phyloP scores from a whole-genome alignment of 1,140 invertebrate species.

The Wasmannia auropunctata region DNA sequence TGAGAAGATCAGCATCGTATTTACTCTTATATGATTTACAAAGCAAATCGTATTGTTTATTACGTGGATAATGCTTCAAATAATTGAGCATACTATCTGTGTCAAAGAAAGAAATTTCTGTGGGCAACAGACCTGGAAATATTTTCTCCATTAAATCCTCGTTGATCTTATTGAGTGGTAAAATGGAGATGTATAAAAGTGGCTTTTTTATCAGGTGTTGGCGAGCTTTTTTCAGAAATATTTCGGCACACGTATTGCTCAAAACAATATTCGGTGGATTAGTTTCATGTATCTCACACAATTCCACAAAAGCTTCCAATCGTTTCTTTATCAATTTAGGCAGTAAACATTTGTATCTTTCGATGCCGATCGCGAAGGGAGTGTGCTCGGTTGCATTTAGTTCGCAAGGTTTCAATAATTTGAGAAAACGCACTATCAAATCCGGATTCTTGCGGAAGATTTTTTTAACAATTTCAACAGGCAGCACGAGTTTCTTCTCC shows the following conservation, averaged over 20 bases:
- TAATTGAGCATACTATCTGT: conserved; percentile 54
- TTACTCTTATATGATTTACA: conserved; percentile 65
- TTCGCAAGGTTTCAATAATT: conserved; percentile 5
- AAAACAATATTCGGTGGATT: conserved; percentile 30
- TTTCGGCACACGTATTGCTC: conserved; percentile 65
- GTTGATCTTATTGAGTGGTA: conserved; percentile 70
- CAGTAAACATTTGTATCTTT: conserved; percentile 60
- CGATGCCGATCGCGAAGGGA: conserved; percentile 21
- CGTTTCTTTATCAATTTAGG: conserved; percentile 65
- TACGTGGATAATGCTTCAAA: conserved; percentile 70
- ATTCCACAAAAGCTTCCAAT: conserved; percentile 55
- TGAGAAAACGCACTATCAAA: conserved; percentile 75
- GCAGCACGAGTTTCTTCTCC: conserved; percentile 54
- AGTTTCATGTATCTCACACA: conserved; percentile 58
- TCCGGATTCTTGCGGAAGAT: conserved; percentile 73
- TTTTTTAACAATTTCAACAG: conserved; percentile 36
- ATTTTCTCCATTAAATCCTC: conserved; percentile 67
- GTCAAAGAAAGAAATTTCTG: conserved; percentile 44
- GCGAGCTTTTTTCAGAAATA: conserved; percentile 73
- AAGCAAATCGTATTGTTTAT: conserved; percentile 64
- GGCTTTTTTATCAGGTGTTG: conserved; percentile 66
- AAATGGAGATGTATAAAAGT: conserved; percentile 57
- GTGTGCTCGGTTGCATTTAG: not conserved
- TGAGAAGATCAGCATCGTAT: conserved; percentile 69
- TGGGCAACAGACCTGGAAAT: conserved; percentile 70